phyloP scores from a whole-genome alignment of 2,888 invertebrate species.

The Oxyteleia sp. region DNA sequence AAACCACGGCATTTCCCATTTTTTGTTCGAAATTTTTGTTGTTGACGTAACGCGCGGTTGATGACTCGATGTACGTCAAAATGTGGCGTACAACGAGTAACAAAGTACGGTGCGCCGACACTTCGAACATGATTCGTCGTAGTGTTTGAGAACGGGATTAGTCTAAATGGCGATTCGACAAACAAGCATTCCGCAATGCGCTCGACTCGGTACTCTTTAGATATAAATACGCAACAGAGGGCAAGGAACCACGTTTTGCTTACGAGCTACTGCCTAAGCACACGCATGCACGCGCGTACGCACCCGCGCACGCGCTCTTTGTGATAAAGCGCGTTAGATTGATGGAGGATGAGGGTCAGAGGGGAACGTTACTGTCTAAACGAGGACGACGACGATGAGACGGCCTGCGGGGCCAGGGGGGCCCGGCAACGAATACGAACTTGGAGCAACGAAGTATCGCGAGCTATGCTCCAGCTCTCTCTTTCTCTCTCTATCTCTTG shows the following conservation, averaged over 20 bases:
- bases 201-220: slow-evolving; percentile 79
- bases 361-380: slow-evolving; percentile 76
- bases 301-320: slow-evolving; percentile 76
- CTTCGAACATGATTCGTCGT: slow-evolving; percentile 68
- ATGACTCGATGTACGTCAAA: slow-evolving; percentile 47
- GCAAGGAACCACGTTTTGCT: slow-evolving; percentile 83
- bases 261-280: slow-evolving; percentile 69
- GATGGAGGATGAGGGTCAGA: slow-evolving; percentile 66
- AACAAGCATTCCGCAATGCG: slow-evolving; percentile 75
- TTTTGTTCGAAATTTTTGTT: background rate
- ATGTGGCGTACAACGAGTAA: slow-evolving; percentile 41
- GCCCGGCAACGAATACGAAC: slow-evolving; percentile 67
- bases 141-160: slow-evolving; percentile 66
- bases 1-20: too few relatives aligned
- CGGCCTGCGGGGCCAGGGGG: slow-evolving; percentile 77
- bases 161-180: slow-evolving; percentile 75
- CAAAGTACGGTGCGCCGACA: slow-evolving; percentile 60
- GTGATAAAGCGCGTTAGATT: slow-evolving; percentile 67
- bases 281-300: slow-evolving; percentile 72
- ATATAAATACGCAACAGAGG: slow-evolving; percentile 86
- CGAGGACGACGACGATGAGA: slow-evolving; percentile 57
- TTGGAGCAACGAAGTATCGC: slow-evolving; percentile 49
- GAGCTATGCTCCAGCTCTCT: slow-evolving; percentile 2
- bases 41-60: slow-evolving; percentile 37
- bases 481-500: too few relatives aligned